Base-by-base conservation (phyloP, 64 coral and sea anemone species). In the Porites australiensis region DNA sequence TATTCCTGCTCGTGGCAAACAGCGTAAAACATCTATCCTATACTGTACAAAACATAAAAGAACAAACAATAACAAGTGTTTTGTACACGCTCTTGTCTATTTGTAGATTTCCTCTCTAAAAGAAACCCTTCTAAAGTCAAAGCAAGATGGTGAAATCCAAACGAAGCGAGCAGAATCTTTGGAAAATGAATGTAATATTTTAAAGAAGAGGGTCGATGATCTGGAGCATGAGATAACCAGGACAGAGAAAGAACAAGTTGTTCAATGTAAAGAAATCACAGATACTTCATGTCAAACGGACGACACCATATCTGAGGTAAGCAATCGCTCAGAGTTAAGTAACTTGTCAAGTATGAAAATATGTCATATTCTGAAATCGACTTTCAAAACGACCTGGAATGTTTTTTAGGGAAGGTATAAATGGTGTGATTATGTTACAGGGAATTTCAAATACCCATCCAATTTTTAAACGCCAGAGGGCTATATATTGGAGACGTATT, bases 271-370 rank as follows among this genome's bases (percentile, higher is more conserved):
- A 51, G 44, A 50, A 68, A 12, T 11, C 3, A 53, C 8, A 18
- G 63, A 49, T 22, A 11, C 62, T 19, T 50, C 81, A 22, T 84
- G 13, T 51, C 81, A 84, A 84, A 84, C 81, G 14, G 81, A 52
- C 51, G 16, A 49, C 6, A 16, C 1, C 19, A 19, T 67, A 48
- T 16, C 6, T 48, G 46, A 84, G 15, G 81, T 84, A 23, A 68
- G 81, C 2, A 48, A 57, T 57, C 12, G 27, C 27, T 37, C 27
- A 37, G 27, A 37, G 27, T 37, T 37, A 37, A 37, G 27, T 37
- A 37, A 37, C 1, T 37, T 37, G 27, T 37, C 27, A 37, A 37
- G 27, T 37, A 37, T 37, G 27, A 37, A 37, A 1, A 37, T 37
- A 37, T 37, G 27, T 37, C 27, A 37, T 37, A 37, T 37, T 37